A percentile compares a stretch with the other conserved stretches of the same genome.
Evolutionary conservation across 2,888 invertebrate genomes (phyloP).

Genomic region (Nemapogon koenigi): DNA sequence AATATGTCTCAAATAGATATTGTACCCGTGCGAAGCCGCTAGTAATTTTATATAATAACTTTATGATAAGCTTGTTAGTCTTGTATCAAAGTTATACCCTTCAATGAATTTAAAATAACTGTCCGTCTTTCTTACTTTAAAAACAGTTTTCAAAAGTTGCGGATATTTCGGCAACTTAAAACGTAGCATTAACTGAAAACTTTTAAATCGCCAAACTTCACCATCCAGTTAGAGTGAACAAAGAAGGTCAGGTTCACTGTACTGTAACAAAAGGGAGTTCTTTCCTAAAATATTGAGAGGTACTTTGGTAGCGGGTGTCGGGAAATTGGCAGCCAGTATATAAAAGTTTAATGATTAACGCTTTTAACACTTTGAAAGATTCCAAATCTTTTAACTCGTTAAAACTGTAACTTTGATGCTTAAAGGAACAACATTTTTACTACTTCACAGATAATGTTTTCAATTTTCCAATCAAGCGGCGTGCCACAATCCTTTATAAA

Average conservation of each 20-base stretch:
- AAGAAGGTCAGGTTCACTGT: constrained; percentile 13
- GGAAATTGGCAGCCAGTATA: constrained; percentile 14
- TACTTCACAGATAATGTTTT: too few species aligned
- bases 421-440: too few species aligned
- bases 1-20: too few species aligned
- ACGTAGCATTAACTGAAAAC: constrained; percentile 4
- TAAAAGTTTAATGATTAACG: constrained; percentile 19
- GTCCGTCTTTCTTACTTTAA: constrained; percentile 5
- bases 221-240: constrained; percentile 5
- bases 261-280: constrained; percentile 16
- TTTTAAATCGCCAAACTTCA: constrained; percentile 9
- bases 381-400: constrained; percentile 20
- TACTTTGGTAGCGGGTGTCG: constrained; percentile 14
- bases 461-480: too few species aligned
- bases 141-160: neutral
- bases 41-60: too few species aligned
- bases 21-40: too few species aligned
- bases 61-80: too few species aligned
- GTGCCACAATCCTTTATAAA: too few species aligned
- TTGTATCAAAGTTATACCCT: too few species aligned
- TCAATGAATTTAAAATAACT: constrained; percentile 7
- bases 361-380: constrained; percentile 18
- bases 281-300: constrained; percentile 2
- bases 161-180: neutral
- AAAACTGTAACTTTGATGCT: too few species aligned